Evolutionary conservation across 2,113 vertebrate species (phyloP), one percentile per base, ranked within the genome.

Genomic region (Symphodus melops): DNA sequence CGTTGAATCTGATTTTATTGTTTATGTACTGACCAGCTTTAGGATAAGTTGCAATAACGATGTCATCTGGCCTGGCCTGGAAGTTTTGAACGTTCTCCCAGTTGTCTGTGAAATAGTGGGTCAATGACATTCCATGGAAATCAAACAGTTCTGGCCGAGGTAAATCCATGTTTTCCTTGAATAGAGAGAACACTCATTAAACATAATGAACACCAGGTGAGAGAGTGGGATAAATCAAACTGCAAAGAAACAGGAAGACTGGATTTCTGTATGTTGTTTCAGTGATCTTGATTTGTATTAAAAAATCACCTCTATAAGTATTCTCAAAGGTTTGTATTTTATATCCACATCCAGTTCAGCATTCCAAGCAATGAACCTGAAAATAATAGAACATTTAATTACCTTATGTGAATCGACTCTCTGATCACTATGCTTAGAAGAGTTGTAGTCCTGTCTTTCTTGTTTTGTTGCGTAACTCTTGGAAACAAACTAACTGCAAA

Each of bases 11-110:
- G 9, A 8, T 56, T 1, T 10, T 33, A 10, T 41, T 17, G 13
- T 21, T 10, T 53, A 2, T 67, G 13, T 0, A 57, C 68, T 8
- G 19, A 95, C 95, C 95, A 92, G 95, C 93, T 90, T 96, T 96
- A 9, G 95, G 95, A 70, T 94, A 96, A 33, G 95, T 95, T 25
- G 91, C 93, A 55, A 96, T 88, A 25, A 95, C 81, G n/a, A 95
- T 91, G 28, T 96, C 94, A 54, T 95, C 94, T 0, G 93, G 87
- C 48, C 88, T 90, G 65, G 94, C 93, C 67, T 94, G 72, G 19
- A 96, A 95, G 14, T 81, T 86, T 80, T 94, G 85, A 23, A 96
- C 68, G 7, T 87, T 84, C 20, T 79, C 91, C 95, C 95, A 96
- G 85, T 94, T 95, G 51, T 93, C 84, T 21, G 83, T 90, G 6